Conservation (phyloP, 64 coral and sea anemone genomes). For the Orbicella faveolata region DNA sequence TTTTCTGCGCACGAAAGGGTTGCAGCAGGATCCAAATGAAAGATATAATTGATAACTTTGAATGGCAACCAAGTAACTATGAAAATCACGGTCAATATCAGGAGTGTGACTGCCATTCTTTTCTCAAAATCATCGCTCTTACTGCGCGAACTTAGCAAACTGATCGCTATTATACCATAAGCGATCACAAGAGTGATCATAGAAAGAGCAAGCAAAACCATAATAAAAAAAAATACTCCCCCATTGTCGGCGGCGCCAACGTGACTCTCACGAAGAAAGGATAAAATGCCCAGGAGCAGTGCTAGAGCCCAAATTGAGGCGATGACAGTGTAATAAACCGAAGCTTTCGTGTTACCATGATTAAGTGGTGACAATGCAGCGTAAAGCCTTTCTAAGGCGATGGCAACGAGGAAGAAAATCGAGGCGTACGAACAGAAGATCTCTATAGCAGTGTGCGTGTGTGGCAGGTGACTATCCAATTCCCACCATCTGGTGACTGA, state of each 20-base stretch:
- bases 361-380: conserved; percentile 32
- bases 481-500: background rate
- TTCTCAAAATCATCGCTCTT: conserved; percentile 15
- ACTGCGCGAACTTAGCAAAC: background rate
- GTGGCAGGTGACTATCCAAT: background rate
- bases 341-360: conserved; percentile 13
- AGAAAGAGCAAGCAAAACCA: conserved; percentile 30
- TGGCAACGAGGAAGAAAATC: conserved; percentile 35
- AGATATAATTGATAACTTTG: conserved; percentile 23
- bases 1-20: background rate
- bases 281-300: background rate
- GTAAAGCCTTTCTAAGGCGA: conserved; percentile 55
- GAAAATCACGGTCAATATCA: conserved; percentile 26
- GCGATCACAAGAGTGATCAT: conserved; percentile 6
- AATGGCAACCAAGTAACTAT: conserved; percentile 18
- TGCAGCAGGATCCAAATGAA: background rate
- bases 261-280: background rate
- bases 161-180: background rate
- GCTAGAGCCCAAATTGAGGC: conserved; percentile 17
- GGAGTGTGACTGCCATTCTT: conserved; percentile 11
- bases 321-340: conserved; percentile 27
- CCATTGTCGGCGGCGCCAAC: background rate
- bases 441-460: conserved; percentile 40
- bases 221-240: conserved; percentile 18
- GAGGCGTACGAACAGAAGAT: conserved; percentile 54